A percentile compares a stretch with the other conserved stretches of the same genome.
These are phyloP conservation scores for Uromys caudimaculatus DNA, from an alignment of 2,797 vertebrate genomes.

Conservation along the genomic window DNA sequence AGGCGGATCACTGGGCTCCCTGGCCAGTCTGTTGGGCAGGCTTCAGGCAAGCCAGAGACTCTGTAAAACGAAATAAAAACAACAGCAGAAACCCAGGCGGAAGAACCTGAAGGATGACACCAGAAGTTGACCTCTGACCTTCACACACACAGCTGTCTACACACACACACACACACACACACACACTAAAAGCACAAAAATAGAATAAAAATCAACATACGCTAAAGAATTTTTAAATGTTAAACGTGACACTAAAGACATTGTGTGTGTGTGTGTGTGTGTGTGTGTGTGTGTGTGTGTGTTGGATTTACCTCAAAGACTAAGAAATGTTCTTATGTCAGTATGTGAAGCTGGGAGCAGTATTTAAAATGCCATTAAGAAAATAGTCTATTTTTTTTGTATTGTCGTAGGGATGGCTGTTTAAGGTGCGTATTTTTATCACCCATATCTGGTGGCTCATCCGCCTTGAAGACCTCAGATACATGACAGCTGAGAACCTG, in stretches of 20 bases:
- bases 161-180: background rate
- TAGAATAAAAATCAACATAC: background rate
- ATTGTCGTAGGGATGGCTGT: background rate
- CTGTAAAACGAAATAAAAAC: background rate
- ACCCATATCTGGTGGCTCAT: background rate
- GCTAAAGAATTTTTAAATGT: background rate
- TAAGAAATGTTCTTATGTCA: background rate
- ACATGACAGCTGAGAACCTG: background rate
- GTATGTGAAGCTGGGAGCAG: background rate
- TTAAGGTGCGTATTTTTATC: background rate
- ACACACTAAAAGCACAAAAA: background rate
- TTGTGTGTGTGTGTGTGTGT: background rate
- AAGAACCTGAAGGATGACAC: background rate
- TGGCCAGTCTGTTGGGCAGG: background rate
- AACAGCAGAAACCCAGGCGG: background rate
- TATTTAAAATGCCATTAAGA: conserved; percentile 29
- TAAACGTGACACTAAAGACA: background rate
- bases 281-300: background rate
- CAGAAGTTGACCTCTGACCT: background rate
- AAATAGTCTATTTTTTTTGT: background rate
- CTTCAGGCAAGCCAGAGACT: background rate
- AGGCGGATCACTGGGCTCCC: background rate
- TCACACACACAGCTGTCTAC: background rate
- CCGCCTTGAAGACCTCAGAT: background rate
- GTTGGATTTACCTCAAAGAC: background rate